Evolutionary conservation across 2,888 invertebrate species (phyloP).

Genomic region (Stramonita haemastoma): DNA sequence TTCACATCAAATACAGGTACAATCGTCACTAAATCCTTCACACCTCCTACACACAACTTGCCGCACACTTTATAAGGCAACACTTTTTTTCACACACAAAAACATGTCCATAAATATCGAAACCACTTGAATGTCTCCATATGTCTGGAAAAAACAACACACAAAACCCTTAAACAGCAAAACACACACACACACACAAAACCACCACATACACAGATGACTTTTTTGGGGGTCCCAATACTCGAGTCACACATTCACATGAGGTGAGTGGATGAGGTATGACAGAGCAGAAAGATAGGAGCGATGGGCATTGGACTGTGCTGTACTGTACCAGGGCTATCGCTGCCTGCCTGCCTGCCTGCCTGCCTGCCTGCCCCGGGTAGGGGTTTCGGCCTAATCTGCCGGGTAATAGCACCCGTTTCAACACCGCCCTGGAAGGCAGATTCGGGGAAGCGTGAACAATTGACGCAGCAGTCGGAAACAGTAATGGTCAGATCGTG

Average conservation of each 20-base stretch:
- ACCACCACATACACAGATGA: background rate
- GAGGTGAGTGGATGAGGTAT: background rate
- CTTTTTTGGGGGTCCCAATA: too few relatives aligned
- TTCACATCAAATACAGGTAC: too few relatives aligned
- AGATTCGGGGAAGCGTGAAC: background rate
- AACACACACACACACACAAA: background rate
- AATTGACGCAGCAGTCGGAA: background rate
- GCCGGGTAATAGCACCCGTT: background rate
- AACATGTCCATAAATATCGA: too few relatives aligned
- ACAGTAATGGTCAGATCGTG: background rate
- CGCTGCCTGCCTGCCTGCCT: background rate
- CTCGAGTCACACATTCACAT: background rate
- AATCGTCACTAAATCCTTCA: too few relatives aligned
- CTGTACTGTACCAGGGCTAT: background rate
- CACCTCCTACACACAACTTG: too few relatives aligned
- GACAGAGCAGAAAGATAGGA: background rate
- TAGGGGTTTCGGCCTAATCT: too few relatives aligned
- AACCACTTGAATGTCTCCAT: too few relatives aligned
- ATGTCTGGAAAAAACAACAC: too few relatives aligned
- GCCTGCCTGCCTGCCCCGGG: background rate
- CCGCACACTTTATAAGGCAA: too few relatives aligned
- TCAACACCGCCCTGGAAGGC: background rate
- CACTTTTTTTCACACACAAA: too few relatives aligned
- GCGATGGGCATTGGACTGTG: background rate
- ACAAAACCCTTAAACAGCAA: too few relatives aligned